Evolutionary conservation across 1,140 invertebrate genomes (phyloP), one percentile per base, ranked within the genome.

Genomic region (Paraescarpia echinospica): DNA sequence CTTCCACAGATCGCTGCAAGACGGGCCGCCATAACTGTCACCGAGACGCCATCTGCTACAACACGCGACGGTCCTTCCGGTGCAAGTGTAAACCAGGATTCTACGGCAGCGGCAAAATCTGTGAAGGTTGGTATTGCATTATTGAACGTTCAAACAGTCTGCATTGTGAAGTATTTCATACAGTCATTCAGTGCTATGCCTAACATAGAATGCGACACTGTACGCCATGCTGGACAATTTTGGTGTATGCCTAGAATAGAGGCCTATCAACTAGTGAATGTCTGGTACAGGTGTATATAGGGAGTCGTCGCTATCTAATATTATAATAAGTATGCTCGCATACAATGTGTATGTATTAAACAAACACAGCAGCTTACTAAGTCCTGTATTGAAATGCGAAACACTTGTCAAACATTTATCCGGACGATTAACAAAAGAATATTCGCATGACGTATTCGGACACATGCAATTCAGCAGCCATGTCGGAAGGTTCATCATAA

Each of bases 71-170:
- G 92, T 93, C 94, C 89, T 95, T 94, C 93, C 92, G 93, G 89
- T 95, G 96, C 93, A 94, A 94, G 91, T 96, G 95, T 93, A 96
- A 96, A 91, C 93, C 94, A 12, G 96, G 96, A 33, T 96, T 98
- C 96, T 98, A 98, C 95, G 98, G 96, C n/a, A 96, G 96, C 93
- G 96, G 96, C 18, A 96, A 96, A 89, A 93, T 95, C 89, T 96
- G 96, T 93, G 94, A 94, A 92, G 96, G 98, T 94, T 98, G 94
- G 94, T 41, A 41, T 6, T 94, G 27, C 90, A 90, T 41, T 33
- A 41, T 41, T 41, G 41, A n/a, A n/a, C n/a, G n/a, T n/a, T n/a
- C n/a, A n/a, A n/a, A 33, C 8, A 33, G 33, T 33, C 27, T 1
- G 89, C 89, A 90, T 34, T 34, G 12, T 90, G 89, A 90, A 12